phyloP scores from a whole-genome alignment of 2,888 invertebrate species.

The Patella caerulea region DNA sequence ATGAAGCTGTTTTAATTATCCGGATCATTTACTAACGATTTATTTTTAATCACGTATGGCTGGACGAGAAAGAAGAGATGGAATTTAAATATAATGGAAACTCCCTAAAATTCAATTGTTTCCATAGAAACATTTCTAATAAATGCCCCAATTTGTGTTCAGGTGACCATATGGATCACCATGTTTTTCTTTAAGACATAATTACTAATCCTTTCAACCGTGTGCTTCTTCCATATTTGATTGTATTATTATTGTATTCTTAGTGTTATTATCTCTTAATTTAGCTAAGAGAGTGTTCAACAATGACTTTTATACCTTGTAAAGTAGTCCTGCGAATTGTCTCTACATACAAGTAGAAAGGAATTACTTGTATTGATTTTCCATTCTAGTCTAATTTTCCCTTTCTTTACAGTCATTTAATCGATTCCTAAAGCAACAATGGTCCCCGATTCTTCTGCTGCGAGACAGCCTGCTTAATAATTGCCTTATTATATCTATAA shows the following conservation, averaged over 20 bases:
- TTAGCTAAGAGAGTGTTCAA: too few species aligned
- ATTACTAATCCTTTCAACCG: background rate
- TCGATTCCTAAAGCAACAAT: background rate
- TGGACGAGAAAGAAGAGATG: too few species aligned
- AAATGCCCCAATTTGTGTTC: background rate
- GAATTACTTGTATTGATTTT: slow-evolving; percentile 1
- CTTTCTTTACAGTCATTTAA: slow-evolving; percentile 5
- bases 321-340: background rate
- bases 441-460: background rate
- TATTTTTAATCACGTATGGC: too few species aligned
- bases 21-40: too few species aligned
- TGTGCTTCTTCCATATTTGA: too few species aligned
- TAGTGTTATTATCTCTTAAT: too few species aligned
- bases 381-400: slow-evolving; percentile 2
- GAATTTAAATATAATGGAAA: background rate
- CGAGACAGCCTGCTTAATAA: slow-evolving; percentile 5
- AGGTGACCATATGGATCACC: slow-evolving; percentile 4
- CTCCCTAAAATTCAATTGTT: background rate
- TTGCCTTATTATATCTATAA: slow-evolving; percentile 7
- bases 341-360: slow-evolving; percentile 7
- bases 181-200: slow-evolving; percentile 2
- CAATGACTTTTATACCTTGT: too few species aligned
- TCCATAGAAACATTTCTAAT: background rate
- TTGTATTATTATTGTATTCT: too few species aligned
- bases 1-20: too few species aligned